Evolutionary conservation across 2,113 vertebrate genomes (phyloP), one percentile per base, ranked within the genome.

Genomic region (Tauraco erythrolophus): DNA sequence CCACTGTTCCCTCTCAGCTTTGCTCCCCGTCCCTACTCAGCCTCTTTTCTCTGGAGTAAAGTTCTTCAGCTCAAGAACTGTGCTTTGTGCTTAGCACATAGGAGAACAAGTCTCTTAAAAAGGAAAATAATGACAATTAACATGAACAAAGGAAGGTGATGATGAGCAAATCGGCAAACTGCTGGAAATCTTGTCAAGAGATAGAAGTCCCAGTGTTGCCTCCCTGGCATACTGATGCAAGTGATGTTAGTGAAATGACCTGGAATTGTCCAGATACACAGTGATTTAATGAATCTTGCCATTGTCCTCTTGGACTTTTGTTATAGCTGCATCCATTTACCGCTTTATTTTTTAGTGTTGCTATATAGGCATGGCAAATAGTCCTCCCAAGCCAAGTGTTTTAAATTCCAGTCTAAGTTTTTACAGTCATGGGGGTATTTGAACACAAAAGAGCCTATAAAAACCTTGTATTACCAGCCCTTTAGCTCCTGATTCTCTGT

Each of bases 401-500:
- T 91, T 35, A 77, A 78, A 95, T 70, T 77, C 8, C 54, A 61
- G 10, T 39, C 21, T 19, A 64, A 31, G 14, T 35, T 89, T 85
- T 89, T 21, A 72, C 33, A 82, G 62, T 70, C 5, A 16, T 24
- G 24, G 1, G 4, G 23, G n/a, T 74, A 89, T 86, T 71, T 88
- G 70, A 91, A 75, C 51, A 74, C 50, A 88, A 70, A 83, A 94
- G 25, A 89, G 15, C 11, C 62, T 39, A 71, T 24, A 83, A 95
- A 89, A 91, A 87, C 51, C 43, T 92, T 94, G 64, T 8, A 90
- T 53, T 62, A 95, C 37, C 61, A 87, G 75, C 46, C 69, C 76
- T 90, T 61, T 68, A 89, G 93, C 28, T 96, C 58, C 33, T 69
- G 23, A 91, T 62, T 94, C 33, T 69, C 74, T 88, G 81, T 86